Evolutionary conservation across 2,113 vertebrate genomes (phyloP).

Genomic region (Sander vitreus): DNA sequence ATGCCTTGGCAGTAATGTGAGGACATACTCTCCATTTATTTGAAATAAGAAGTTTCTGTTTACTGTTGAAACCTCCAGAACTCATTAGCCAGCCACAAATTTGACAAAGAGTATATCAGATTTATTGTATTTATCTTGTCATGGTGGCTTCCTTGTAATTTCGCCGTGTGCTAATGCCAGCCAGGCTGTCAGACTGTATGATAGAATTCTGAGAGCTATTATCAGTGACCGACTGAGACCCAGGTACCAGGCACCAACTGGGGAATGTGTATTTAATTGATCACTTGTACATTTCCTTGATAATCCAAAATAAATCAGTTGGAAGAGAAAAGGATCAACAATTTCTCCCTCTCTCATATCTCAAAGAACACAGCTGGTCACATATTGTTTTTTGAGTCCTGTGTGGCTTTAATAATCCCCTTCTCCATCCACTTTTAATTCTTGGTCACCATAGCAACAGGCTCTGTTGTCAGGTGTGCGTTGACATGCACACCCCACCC

Average conservation of each 20-base stretch:
- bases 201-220: conserved; percentile 38
- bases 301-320: conserved; percentile 37
- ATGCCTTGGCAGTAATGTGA: conserved; percentile 35
- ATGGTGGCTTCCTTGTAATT: conserved; percentile 44
- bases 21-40: conserved; percentile 48
- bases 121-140: conserved; percentile 63
- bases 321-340: conserved; percentile 15
- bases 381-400: conserved; percentile 6
- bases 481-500: conserved; percentile 52
- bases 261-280: conserved; percentile 24
- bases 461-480: conserved; percentile 68
- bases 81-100: conserved; percentile 53
- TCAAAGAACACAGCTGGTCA: conserved; percentile 30
- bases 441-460: conserved; percentile 66
- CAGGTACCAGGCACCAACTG: conserved; percentile 21
- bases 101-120: conserved; percentile 55
- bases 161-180: conserved; percentile 31
- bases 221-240: conserved; percentile 36
- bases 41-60: conserved; percentile 61
- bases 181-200: conserved; percentile 38
- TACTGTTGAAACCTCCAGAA: conserved; percentile 49
- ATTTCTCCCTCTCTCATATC: conserved; percentile 9
- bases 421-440: conserved; percentile 49
- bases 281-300: conserved; percentile 35
- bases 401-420: conserved; percentile 39